Base-by-base conservation (phyloP, 2,888 invertebrate species). In the Teleogryllus oceanicus region DNA sequence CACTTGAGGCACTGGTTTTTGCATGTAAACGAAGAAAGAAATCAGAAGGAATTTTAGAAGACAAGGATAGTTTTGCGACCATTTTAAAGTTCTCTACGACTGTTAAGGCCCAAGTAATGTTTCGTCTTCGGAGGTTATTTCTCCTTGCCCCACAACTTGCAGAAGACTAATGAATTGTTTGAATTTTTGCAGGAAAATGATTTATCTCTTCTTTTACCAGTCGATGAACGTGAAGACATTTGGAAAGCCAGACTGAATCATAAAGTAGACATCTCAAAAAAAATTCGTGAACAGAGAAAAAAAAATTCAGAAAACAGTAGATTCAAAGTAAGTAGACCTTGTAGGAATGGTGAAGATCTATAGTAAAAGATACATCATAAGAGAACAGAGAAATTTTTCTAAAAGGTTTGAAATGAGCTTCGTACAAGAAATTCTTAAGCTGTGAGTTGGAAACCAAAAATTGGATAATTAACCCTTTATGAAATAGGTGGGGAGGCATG, bases 41-140 rank as follows among this genome's bases (percentile, higher is more conserved):
- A 88, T 88, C 89, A 5, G 89, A 90, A 77, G 84, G 85, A 62
- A 87, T 88, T 80, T 81, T 83, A 11, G 83, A 83, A 80, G 88
- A 89, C 80, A 87, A 89, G 83, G 87, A 49, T n/a, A 79, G 79
- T 49, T 50, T 89, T 11, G 90, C 92, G 0, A 90, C 93, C 2
- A 87, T 94, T 74, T 89, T 94, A 16, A 92, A 92, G 84, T 93
- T 94, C 84, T 91, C 92, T 76, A 93, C 92, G 81, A 94, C 94
- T 37, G 89, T 93, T n/a, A 88, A 91, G 80, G 90, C 89, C 85
- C 90, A 91, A 89, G 94, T 93, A 37, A 37, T 37, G 8, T 37
- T 37, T 37, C 37, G 8, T 37, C 37, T 37, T 37, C n/a, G n/a
- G 37, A 37, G 37, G 37, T 37, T 37, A 37, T 8, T 0, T 37